A percentile compares a stretch with the other conserved stretches of the same genome.
phyloP scores from a whole-genome alignment of 2,888 invertebrate species.

The Xestoiulus laeticollis region DNA sequence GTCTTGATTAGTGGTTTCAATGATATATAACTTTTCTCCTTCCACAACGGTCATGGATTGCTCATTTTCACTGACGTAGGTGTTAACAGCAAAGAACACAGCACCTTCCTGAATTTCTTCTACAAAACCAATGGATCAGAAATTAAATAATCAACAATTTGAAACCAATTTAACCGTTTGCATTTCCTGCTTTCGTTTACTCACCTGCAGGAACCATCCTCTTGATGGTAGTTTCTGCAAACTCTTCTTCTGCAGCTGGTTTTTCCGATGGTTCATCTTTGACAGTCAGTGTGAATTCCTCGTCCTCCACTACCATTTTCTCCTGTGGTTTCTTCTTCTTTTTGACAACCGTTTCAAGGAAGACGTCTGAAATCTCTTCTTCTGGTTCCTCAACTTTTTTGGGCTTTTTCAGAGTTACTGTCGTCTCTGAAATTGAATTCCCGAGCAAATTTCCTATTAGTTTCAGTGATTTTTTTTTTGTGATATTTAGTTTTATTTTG shows the following conservation, averaged over 20 bases:
- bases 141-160: background rate
- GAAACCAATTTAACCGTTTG: background rate
- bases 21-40: constrained; percentile 85
- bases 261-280: constrained; percentile 53
- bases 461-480: background rate
- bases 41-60: constrained; percentile 89
- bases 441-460: too few species aligned
- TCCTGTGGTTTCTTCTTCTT: constrained; percentile 57
- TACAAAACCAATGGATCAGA: constrained; percentile 47
- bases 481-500: background rate
- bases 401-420: constrained; percentile 54
- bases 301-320: constrained; percentile 54
- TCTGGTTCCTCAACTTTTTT: constrained; percentile 44
- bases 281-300: constrained; percentile 54
- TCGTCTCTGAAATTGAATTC: constrained; percentile 55
- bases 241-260: constrained; percentile 55
- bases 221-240: constrained; percentile 58
- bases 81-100: constrained; percentile 75
- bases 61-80: constrained; percentile 83
- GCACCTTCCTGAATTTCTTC: constrained; percentile 75
- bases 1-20: constrained; percentile 84
- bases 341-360: constrained; percentile 54
- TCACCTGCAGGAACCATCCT: constrained; percentile 54
- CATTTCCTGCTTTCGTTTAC: background rate
- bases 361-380: constrained; percentile 46